These are phyloP conservation scores for Imbricaverruca yamaguchii DNA, from an alignment of 2,888 invertebrate species.

Conservation along the genomic window DNA sequence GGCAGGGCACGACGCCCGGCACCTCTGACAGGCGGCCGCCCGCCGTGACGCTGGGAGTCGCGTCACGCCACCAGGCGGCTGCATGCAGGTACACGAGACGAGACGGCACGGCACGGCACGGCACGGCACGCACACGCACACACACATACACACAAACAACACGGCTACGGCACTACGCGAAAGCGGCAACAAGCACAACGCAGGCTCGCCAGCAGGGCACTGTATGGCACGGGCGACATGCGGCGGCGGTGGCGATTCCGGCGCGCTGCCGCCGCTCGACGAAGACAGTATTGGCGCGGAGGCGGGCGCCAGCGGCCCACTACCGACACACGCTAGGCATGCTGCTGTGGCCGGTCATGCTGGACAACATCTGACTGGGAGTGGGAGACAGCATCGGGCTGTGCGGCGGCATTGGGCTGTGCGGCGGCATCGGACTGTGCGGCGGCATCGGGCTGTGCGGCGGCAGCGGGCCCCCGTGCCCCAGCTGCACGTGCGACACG, in stretches of 20 bases:
- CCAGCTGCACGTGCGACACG: slow-evolving; percentile 26
- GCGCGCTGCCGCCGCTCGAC: not conserved
- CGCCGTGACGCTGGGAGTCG: not conserved
- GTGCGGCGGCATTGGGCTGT: slow-evolving; percentile 29
- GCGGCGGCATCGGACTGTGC: slow-evolving; percentile 32
- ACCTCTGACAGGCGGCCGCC: not conserved
- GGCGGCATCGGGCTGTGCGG: slow-evolving; percentile 32
- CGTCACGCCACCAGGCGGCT: not conserved
- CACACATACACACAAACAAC: not conserved
- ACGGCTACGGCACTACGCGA: not conserved
- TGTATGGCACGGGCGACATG: too few species aligned
- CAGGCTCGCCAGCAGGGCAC: too few species aligned
- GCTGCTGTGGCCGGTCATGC: slow-evolving; percentile 13
- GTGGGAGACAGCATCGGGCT: slow-evolving; percentile 4
- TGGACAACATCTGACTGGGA: not conserved
- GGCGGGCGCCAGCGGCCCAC: not conserved
- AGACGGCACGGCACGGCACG: not conserved
- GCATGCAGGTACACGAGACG: not conserved
- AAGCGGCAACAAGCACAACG: not conserved
- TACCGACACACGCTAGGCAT: slow-evolving; percentile 15
- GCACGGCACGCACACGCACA: not conserved
- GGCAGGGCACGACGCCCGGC: not conserved
- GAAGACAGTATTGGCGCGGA: not conserved
- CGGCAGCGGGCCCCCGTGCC: slow-evolving; percentile 30
- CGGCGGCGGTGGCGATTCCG: not conserved